Conservation (phyloP, 1,140 invertebrate genomes). For the Aphidius ervi region DNA sequence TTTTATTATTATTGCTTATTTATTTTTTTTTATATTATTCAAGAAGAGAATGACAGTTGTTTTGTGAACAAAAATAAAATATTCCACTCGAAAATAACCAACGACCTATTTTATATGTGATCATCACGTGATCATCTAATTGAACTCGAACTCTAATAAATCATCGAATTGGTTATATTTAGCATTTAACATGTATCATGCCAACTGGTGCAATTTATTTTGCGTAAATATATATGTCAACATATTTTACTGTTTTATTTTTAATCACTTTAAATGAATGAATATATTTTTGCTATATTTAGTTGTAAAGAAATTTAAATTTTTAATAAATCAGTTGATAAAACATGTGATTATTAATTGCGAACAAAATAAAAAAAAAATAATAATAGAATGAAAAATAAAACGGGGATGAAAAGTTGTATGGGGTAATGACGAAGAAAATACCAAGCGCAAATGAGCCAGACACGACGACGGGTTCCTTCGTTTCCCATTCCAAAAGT, state of each 20-base stretch:
- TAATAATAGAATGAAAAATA: not conserved
- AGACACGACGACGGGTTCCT: constrained; percentile 4
- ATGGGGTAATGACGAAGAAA: constrained; percentile 3
- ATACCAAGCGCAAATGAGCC: constrained; percentile 5
- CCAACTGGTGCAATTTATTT: not conserved
- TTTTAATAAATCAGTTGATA: too few species aligned
- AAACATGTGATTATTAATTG: too few species aligned
- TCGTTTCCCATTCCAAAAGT: not conserved
- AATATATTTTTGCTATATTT: too few species aligned
- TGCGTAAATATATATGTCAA: too few species aligned
- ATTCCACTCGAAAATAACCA: too few species aligned
- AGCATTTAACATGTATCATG: constrained; percentile 6
- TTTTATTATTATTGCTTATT: too few species aligned
- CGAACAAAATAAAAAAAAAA: not conserved
- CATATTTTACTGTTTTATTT: too few species aligned
- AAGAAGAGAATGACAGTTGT: too few species aligned
- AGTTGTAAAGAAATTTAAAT: too few species aligned
- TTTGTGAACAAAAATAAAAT: too few species aligned
- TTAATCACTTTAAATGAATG: too few species aligned
- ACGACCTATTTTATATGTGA: constrained; percentile 5
- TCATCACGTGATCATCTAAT: constrained; percentile 8
- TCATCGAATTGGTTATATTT: constrained; percentile 14
- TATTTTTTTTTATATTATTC: too few species aligned
- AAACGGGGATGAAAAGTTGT: not conserved
- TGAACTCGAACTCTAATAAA: constrained; percentile 12